Conservation (phyloP, 2,888 invertebrate species). For the Dasypogon diadema region DNA sequence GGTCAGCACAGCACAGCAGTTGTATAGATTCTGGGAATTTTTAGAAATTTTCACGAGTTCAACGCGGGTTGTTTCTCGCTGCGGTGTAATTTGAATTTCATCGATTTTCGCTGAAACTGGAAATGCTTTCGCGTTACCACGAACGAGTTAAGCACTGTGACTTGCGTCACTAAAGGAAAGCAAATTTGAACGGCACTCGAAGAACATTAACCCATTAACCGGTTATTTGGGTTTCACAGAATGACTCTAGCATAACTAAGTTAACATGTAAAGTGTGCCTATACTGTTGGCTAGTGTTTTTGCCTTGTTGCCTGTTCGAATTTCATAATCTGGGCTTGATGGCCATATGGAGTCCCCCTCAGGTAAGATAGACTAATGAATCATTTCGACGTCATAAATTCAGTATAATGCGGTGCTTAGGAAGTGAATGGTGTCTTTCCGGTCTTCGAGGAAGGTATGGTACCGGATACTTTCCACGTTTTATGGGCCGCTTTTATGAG, state of each 20-base stretch:
- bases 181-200: background rate
- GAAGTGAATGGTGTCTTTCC: conserved; percentile 13
- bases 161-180: background rate
- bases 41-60: conserved; percentile 1
- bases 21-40: conserved; percentile 18
- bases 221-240: background rate
- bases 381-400: conserved; percentile 6
- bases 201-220: conserved; percentile 16
- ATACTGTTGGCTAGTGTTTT: too few species aligned
- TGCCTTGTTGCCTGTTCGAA: too few species aligned
- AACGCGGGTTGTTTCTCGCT: too few species aligned
- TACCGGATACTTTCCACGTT: background rate
- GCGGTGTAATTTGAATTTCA: conserved; percentile 3
- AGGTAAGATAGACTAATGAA: conserved; percentile 25
- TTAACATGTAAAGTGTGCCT: too few species aligned
- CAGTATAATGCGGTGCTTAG: background rate
- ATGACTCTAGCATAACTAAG: too few species aligned
- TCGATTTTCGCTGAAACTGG: conserved; percentile 8
- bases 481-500: background rate
- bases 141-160: background rate
- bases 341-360: background rate
- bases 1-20: background rate
- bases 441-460: background rate
- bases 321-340: conserved; percentile 12
- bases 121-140: background rate